A percentile compares a stretch with the other conserved stretches of the same genome.
phyloP scores from a whole-genome alignment of 2,797 vertebrate species.

The Tiaroga cobitis region DNA sequence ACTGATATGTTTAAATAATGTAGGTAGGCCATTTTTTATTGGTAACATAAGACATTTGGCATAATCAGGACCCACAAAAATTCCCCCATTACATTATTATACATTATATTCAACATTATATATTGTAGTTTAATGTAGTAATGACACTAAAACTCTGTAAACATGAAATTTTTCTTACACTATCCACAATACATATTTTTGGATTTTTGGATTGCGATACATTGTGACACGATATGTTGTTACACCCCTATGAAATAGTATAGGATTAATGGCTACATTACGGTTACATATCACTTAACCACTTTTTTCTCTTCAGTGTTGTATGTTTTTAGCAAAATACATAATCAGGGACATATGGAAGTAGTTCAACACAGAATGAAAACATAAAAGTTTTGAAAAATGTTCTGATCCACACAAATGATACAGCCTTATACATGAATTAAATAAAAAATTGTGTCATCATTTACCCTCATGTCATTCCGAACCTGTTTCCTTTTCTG shows the following conservation, averaged over 20 bases:
- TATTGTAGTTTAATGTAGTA: no score
- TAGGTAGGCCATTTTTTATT: no score
- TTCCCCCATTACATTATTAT: no score
- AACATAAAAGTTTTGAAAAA: not conserved
- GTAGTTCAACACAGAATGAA: not conserved
- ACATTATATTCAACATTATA: no score
- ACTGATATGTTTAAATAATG: no score
- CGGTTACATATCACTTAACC: not conserved
- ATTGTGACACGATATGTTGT: no score
- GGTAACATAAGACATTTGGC: no score
- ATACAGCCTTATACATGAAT: not conserved
- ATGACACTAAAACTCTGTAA: no score
- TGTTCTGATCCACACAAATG: not conserved
- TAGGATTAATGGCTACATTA: not conserved
- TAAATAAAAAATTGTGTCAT: not conserved
- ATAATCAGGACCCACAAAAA: no score
- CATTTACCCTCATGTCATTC: not conserved
- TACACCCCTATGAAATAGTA: not conserved
- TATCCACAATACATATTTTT: no score
- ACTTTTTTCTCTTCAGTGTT: not conserved
- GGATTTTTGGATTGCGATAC: no score
- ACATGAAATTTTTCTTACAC: no score
- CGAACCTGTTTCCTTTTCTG: not conserved
- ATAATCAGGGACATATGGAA: not conserved
- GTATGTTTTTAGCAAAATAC: not conserved